Evolutionary conservation across 2,113 vertebrate species (phyloP).

Genomic region (Carlito syrichta): DNA sequence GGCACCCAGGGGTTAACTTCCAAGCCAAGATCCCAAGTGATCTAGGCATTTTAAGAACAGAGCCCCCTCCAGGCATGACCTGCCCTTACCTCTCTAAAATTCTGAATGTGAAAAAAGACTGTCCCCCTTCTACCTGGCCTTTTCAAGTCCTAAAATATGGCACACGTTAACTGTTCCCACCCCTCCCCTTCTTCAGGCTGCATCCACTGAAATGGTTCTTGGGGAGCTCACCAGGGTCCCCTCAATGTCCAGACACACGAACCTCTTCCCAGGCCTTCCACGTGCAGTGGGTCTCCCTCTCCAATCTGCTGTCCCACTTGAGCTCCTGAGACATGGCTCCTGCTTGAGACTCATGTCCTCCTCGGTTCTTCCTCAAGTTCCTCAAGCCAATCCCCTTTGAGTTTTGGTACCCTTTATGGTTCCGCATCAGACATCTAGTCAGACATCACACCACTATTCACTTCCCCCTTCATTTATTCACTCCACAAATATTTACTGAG

Average conservation of each 20-base stretch:
- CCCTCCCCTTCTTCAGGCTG: background rate
- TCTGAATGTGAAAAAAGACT: background rate
- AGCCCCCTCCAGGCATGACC: background rate
- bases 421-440: background rate
- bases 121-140: too few species aligned
- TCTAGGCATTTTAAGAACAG: background rate
- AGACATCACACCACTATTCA: background rate
- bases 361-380: background rate
- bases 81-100: background rate
- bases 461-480: background rate
- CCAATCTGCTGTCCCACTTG: background rate
- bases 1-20: background rate
- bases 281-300: background rate
- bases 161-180: background rate
- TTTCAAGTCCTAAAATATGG: background rate
- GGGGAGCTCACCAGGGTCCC: background rate
- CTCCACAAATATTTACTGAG: background rate
- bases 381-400: background rate
- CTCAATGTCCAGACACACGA: background rate
- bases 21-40: background rate
- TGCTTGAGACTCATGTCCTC: background rate
- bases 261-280: too few species aligned
- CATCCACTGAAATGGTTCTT: background rate
- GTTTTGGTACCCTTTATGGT: fast-evolving
- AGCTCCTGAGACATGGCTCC: background rate